Evolutionary conservation across 2,113 vertebrate genomes (phyloP).

Genomic region (Diphyllodes magnificus): DNA sequence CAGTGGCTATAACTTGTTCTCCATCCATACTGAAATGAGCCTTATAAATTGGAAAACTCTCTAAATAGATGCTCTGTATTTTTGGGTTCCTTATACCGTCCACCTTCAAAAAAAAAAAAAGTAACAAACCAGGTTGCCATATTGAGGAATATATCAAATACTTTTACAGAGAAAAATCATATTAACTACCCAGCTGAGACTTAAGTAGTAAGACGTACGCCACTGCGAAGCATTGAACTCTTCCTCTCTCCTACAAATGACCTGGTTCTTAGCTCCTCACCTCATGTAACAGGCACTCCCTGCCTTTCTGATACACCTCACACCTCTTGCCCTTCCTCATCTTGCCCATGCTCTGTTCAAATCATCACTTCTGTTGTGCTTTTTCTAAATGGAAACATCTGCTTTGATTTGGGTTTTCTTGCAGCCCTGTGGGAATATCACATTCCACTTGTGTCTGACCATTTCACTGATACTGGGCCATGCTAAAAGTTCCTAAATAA

Average conservation of each 20-base stretch:
- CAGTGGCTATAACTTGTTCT: constrained; percentile 86
- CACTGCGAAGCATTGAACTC: background rate
- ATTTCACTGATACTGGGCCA: background rate
- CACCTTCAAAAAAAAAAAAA: constrained; percentile 72
- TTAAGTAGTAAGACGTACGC: background rate
- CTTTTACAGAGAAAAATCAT: background rate
- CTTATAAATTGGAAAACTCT: constrained; percentile 85
- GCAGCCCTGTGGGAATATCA: background rate
- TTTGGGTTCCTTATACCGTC: constrained; percentile 90
- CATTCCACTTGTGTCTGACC: background rate
- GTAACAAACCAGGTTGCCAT: background rate
- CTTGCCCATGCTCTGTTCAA: background rate
- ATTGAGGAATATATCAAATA: background rate
- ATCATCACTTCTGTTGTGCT: background rate
- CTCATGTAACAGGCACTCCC: background rate
- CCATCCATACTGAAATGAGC: constrained; percentile 85
- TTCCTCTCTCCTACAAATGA: background rate
- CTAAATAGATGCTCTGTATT: constrained; percentile 93
- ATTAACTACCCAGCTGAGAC: background rate
- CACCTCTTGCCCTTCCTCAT: background rate
- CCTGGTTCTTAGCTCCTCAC: background rate
- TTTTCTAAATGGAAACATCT: background rate
- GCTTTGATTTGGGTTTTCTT: background rate
- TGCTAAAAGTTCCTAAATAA: background rate
- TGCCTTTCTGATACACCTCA: background rate